Evolutionary conservation across 2,113 vertebrate species (phyloP), one percentile per base, ranked within the genome.

Genomic region (Triplophysa tibetana): DNA sequence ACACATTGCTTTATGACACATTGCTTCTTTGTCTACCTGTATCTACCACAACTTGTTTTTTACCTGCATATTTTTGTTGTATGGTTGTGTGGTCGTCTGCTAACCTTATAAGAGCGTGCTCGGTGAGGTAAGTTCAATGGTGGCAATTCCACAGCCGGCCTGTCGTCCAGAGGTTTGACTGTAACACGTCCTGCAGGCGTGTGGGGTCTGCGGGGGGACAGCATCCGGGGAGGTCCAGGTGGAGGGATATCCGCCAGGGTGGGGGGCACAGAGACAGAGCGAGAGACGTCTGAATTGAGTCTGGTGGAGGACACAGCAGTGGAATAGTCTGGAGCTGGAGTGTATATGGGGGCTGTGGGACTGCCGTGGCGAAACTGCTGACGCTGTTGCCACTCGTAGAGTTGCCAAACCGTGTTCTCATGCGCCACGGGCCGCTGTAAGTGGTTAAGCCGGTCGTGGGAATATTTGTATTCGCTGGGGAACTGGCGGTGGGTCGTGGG

Each of bases 351-450:
- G 0, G 96, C 97, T 0, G 96, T 98, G 79, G 97, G 96, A 85
- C 96, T 98, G 86, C 96, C 97, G 0, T 97, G 96, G 1, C 96
- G 95, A 87, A 93, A 99, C 74, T 96, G 95, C 87, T 97, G 97
- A 38, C 97, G 90, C 90, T 98, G 97, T 89, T 98, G 97, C 97
- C 97, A 98, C 85, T 99, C 97, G 0, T 96, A 98, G 0, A 98
- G 92, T 88, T 97, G 96, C 96, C 94, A 97, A 33, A 96, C 96
- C 0, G 94, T 95, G 82, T 89, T 93, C 0, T 95, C 91, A 9
- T 94, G 92, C 1, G 63, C 77, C 0, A 64, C 26, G 26, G 89
- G 0, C 90, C 92, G 60, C 90, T 89, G 45, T 91, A 92, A 54
- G 93, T 98, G 96, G 88, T 94, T 96, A 52, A 98, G 92, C 2